Evolutionary conservation across 2,113 vertebrate species (phyloP).

Genomic region (Macaca mulatta): DNA sequence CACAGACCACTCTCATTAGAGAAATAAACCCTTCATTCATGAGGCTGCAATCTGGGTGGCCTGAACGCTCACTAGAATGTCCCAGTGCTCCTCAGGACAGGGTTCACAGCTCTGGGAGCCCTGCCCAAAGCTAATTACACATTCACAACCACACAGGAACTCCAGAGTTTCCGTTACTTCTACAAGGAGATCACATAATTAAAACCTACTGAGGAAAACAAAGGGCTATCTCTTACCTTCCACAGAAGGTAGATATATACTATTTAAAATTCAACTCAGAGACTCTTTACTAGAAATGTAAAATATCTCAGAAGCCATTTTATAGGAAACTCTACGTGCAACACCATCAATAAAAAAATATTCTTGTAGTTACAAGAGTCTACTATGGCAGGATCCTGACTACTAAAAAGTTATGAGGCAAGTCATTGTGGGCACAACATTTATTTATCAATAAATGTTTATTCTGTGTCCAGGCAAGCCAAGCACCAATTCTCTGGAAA

Average conservation of each 20-base stretch:
- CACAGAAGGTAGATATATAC: background rate
- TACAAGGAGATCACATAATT: background rate
- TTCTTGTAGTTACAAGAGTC: background rate
- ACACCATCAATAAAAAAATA: background rate
- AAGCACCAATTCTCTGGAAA: background rate
- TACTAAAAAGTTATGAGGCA: background rate
- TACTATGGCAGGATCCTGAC: background rate
- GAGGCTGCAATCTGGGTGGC: background rate
- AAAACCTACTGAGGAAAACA: background rate
- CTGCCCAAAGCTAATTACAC: slow-evolving; percentile 40
- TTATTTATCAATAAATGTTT: background rate
- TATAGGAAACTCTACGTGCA: background rate
- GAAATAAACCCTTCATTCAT: background rate
- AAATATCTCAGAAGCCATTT: background rate
- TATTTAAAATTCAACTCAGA: background rate
- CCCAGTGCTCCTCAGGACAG: background rate
- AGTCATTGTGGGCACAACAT: background rate
- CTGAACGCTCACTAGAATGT: background rate
- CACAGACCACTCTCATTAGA: background rate
- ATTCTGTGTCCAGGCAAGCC: background rate
- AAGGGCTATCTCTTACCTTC: background rate
- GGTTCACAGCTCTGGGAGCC: background rate
- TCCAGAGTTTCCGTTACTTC: background rate
- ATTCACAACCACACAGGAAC: background rate
- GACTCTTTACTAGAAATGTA: background rate